Evolutionary conservation across 2,888 invertebrate species (phyloP), one percentile per base, ranked within the genome.

Genomic region (Clusia tigrina): DNA sequence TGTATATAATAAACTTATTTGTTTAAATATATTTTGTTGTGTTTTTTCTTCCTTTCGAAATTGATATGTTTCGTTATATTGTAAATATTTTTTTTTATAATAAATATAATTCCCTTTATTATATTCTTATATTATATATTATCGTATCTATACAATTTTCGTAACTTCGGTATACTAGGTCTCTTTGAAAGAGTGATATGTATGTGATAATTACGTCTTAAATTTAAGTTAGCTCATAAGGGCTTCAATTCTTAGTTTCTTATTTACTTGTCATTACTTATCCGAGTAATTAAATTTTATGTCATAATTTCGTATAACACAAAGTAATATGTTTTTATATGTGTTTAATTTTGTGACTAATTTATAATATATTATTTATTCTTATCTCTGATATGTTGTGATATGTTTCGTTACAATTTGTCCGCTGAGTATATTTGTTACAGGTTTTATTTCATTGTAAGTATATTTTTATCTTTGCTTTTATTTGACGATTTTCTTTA

Each of bases 181-280:
- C 77, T 71, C 77, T 78, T 77, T 74, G 65, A 42, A 74, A 78
- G 78, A 76, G 74, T 78, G 77, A 77, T 77, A 77, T 77, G 77
- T 77, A 76, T 78, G 74, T 71, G 77, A 77, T 77, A 71, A 69
- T 63, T 69, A 70, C 67, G 69, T 54, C 62, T 24, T 66, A 46
- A 26, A 67, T 67, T 70, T 71, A 48, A 9, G 24, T 72, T 77
- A 77, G 58, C 67, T 70, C 74, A 74, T 74, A n/a, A n/a, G n/a
- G n/a, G n/a, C n/a, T n/a, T n/a, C n/a, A n/a, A n/a, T n/a, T n/a
- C n/a, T n/a, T n/a, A n/a, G n/a, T n/a, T n/a, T n/a, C n/a, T n/a
- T n/a, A n/a, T n/a, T n/a, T n/a, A n/a, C n/a, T n/a, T n/a, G n/a
- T n/a, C n/a, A n/a, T n/a, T n/a, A n/a, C n/a, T n/a, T n/a, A n/a